A percentile compares a stretch with the other conserved stretches of the same genome.
Conservation (phyloP, 2,888 invertebrate genomes). For the Sepiola atlantica region DNA sequence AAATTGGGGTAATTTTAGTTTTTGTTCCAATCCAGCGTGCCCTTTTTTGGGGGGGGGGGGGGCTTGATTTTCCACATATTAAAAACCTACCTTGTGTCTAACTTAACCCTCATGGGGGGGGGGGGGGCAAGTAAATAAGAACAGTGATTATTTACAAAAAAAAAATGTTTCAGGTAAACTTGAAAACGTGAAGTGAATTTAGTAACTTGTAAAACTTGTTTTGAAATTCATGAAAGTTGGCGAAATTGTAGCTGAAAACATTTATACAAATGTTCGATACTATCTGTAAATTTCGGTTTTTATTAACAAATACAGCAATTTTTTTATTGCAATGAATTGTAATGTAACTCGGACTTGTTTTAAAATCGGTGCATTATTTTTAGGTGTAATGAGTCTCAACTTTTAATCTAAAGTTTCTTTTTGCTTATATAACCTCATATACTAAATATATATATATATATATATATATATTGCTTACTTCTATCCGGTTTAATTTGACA, state of each 20-base stretch:
- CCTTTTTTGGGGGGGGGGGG: too few species aligned
- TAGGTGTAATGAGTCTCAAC: neutral
- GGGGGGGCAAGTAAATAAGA: too few species aligned
- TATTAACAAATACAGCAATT: neutral
- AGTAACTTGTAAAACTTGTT: neutral
- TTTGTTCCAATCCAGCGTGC: too few species aligned
- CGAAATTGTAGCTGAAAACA: neutral
- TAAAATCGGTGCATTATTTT: neutral
- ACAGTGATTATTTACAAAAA: too few species aligned
- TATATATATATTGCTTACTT: too few species aligned
- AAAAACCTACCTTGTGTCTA: too few species aligned
- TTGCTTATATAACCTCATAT: neutral
- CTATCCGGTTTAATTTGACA: neutral
- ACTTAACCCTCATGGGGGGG: too few species aligned
- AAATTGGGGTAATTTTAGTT: too few species aligned
- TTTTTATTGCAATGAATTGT: neutral
- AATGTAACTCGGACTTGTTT: neutral
- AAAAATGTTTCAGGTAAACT: too few species aligned
- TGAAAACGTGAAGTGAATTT: too few species aligned
- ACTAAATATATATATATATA: neutral
- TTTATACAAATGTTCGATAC: neutral
- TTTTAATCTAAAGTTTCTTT: neutral
- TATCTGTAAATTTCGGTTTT: neutral
- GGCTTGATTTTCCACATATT: too few species aligned
- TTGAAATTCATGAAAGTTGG: neutral